Percentiles rank a stretch among this genome's conserved stretches.
Evolutionary conservation across 1,140 invertebrate genomes (phyloP).

Genomic region (Bicyclus anynana): DNA sequence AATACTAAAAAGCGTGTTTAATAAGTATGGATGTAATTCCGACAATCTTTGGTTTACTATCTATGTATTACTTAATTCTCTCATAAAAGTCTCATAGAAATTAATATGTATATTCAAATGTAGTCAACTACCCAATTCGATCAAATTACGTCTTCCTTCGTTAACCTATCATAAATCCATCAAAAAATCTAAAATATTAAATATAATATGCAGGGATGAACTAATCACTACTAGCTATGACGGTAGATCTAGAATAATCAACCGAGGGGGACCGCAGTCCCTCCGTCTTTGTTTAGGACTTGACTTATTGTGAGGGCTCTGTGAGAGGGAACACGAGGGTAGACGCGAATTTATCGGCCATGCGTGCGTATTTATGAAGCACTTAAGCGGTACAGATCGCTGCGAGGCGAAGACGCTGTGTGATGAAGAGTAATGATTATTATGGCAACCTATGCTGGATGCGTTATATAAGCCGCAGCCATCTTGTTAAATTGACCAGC

Average conservation of each 20-base stretch:
- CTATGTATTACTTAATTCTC: no score
- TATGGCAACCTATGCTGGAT: no score
- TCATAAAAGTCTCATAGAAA: no score
- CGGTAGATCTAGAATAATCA: constrained; percentile 20
- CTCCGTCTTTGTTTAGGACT: constrained; percentile 31
- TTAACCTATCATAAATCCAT: background rate
- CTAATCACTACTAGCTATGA: constrained; percentile 2
- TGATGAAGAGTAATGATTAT: constrained; percentile 7
- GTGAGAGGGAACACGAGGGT: constrained; percentile 20
- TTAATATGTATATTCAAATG: no score
- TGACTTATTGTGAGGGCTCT: constrained; percentile 28
- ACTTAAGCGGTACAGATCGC: constrained; percentile 15
- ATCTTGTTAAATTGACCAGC: no score
- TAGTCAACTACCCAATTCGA: no score
- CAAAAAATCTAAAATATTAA: constrained; percentile 8
- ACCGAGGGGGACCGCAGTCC: constrained; percentile 19
- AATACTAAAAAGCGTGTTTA: no score
- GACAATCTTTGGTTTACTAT: no score
- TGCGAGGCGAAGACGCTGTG: constrained; percentile 3
- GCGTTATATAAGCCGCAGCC: background rate
- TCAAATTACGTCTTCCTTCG: no score
- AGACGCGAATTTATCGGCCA: constrained; percentile 29
- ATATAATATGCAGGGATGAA: constrained; percentile 1
- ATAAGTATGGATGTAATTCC: no score
- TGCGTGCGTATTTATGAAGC: constrained; percentile 23